Base-by-base conservation (phyloP, 2,797 vertebrate species). In the Micromesistius poutassou region DNA sequence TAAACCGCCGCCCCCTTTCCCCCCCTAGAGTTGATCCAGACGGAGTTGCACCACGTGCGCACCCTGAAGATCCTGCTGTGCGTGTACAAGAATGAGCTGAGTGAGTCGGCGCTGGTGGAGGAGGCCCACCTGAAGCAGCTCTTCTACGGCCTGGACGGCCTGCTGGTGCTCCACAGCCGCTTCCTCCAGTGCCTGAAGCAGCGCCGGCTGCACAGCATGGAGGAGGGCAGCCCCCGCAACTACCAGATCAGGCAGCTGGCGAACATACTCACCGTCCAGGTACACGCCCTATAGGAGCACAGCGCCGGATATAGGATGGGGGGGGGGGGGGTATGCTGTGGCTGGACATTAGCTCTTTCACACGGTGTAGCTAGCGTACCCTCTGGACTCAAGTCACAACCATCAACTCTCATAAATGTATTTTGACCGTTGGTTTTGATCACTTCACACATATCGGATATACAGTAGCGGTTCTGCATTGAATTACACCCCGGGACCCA, bases 41-140 rank as follows among this genome's bases (percentile, higher is more conserved):
- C 98, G 0, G 98, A 99, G 93, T 95, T 95, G 82, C 95, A 98
- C 88, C 96, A 98, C 0, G 96, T 99, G 9, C 95, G 96, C 55
- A 98, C 95, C 0, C 89, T 99, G 79, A 98, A 97, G 86, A 94
- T 97, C 89, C 94, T 98, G 90, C 84, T 95, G 78, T 81, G 85
- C n/a, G 95, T 99, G 1, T 98, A 96, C 79, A 86, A 90, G 74
- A 88, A 85, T 22, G 96, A 96, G 84, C 88, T 99, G 83, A 93
- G 83, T 72, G 93, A 95, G 81, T 94, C 94, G 10, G 88, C 93
- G 79, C 95, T 95, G 82, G 91, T 96, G 76, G 92, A 95, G 0
- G 85, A 93, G 28, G 75, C 80, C 4, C 87, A 85, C 38, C 72
- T 97, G 78, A 89, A 94, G 30, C 90, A 86, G 16, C 93, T 99